Base-by-base conservation (phyloP, 92 coral and sea anemone species). In the Muricea muricata region DNA sequence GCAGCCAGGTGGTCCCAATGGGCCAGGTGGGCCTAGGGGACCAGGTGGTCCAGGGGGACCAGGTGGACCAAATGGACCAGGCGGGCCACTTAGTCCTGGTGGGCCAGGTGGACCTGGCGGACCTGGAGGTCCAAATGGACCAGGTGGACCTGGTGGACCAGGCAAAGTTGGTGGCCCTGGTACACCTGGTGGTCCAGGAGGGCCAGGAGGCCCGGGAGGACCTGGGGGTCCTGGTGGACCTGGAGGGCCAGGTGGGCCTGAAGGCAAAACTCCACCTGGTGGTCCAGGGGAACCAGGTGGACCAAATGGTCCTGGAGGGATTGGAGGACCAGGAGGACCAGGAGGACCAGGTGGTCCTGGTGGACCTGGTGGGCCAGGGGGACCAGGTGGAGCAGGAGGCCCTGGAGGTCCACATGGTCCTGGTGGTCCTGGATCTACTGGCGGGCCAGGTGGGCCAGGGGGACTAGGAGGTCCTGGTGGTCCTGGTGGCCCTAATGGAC, bases 331-430 rank as follows among this genome's bases (percentile, higher is more conserved):
- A 9, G 18, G 21, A 10, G 90, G 89, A 25, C 92, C 96, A 23
- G 78, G 78, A 3, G 78, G 78, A 71, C 78, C 78, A 18, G 32
- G 83, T 30, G 84, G 84, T 28, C 91, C 94, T 3, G 91, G 93
- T 13, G 93, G 93, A 10, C 93, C 97, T 4, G 92, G 90, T 7
- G 89, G 91, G 65, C 91, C 96, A 29, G 97, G 94, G 29, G 90
- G 88, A 7, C 93, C 93, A 12, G 89, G 87, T 7, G 86, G 92
- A 17, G 94, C 94, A 1, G 74, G 77, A 7, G 92, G 92, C 0
- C 89, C 92, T 0, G 88, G 92, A 3, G 85, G 80, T 3, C 92
- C 92, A 20, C 75, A 58, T 35, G 34, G 67, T 37, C 89, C 94
- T 30, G 88, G 86, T 0, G 94, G 94, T 21, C 95, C 97, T 24